Evolutionary conservation across 2,888 invertebrate species (phyloP), one percentile per base, ranked within the genome.

Genomic region (Catocala fraxini): DNA sequence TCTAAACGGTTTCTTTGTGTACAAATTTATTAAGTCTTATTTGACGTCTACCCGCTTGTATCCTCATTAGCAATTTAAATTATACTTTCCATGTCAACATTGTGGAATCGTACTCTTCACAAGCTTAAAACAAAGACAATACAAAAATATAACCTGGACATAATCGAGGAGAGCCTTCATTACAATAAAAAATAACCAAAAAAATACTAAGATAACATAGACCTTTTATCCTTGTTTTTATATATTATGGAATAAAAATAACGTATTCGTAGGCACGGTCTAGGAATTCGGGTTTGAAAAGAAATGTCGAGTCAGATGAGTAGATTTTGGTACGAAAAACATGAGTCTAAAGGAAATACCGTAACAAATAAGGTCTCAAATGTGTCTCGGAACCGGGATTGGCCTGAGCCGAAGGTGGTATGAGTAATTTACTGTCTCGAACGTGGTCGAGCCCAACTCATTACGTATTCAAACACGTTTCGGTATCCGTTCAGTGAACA

Each of bases 381-480:
- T 12, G 13, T 53, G 35, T 39, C 35, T 39, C 9, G 35, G 7
- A 53, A 10, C 15, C 46, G 46, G 35, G 52, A 51, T 58, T 56
- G 12, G 55, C 49, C 35, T 41, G 49, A 64, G 25, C 57, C 41
- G 2, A 47, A 49, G 48, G 34, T 47, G 6, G 34, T 12, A 48
- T 10, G 33, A 48, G 33, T 10, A 33, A 48, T 48, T 48, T 48
- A 47, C 47, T 25, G 33, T 25, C 47, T 25, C 4, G 11, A 33
- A 33, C 47, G 25, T 47, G 33, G 33, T 47, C 25, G 39, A 51
- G 41, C 45, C 61, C 39, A 49, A 25, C 57, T 65, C 35, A 11
- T 53, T 34, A 33, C 34, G n/a, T 56, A 63, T 68, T 73, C 63
- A 53, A 52, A 60, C 54, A 70, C 53, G 55, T 68, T 59, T 56